phyloP scores from a whole-genome alignment of 2,113 vertebrate genomes.

The Phylloscopus whistleri region DNA sequence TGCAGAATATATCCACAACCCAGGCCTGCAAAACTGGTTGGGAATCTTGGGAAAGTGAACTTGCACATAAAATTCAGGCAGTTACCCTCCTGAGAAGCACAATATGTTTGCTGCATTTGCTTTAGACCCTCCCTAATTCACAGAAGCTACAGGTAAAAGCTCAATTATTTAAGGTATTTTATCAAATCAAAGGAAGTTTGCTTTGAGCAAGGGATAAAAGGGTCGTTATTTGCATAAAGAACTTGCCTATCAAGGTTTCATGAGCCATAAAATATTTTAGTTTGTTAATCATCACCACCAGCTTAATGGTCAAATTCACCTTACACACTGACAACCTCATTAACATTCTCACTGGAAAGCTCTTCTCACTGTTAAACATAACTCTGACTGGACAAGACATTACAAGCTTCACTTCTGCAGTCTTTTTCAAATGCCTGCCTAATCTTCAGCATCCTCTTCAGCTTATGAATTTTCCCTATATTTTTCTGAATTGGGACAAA shows the following conservation, averaged over 20 bases:
- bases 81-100: neutral
- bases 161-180: neutral
- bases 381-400: neutral
- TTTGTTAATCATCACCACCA: neutral
- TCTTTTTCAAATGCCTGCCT: neutral
- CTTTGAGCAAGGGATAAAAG: neutral
- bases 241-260: neutral
- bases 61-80: neutral
- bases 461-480: neutral
- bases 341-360: neutral
- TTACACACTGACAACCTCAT: neutral
- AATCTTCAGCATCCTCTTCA: neutral
- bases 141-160: neutral
- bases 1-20: rapidly evolving
- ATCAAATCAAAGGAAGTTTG: neutral
- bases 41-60: neutral
- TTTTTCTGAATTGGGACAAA: neutral
- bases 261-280: neutral
- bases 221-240: neutral
- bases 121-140: neutral
- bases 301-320: neutral
- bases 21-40: neutral
- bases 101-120: rapidly evolving
- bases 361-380: neutral
- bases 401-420: neutral